Evolutionary conservation across 1,140 invertebrate species (phyloP).

Genomic region (Condylostylus longicornis): DNA sequence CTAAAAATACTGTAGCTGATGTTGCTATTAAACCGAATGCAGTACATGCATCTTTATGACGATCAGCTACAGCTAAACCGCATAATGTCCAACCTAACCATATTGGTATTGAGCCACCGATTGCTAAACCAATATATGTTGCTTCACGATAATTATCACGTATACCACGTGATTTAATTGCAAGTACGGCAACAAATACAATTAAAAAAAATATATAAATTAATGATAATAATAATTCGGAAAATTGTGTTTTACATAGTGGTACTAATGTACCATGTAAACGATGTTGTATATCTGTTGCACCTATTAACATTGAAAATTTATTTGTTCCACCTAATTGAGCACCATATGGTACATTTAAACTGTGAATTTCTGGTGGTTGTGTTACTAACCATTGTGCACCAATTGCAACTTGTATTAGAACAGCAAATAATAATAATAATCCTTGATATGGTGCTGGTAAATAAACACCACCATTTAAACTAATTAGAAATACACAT

Average conservation of each 20-base stretch:
- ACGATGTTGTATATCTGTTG: conserved; percentile 14
- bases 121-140: conserved; percentile 71
- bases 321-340: background rate
- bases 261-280: conserved; percentile 30
- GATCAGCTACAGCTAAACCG: conserved; percentile 55
- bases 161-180: conserved; percentile 69
- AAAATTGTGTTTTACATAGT: conserved; percentile 47
- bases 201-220: conserved; percentile 71
- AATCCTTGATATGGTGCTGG: conserved; percentile 81
- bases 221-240: conserved; percentile 59
- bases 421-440: conserved; percentile 74
- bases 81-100: conserved; percentile 73
- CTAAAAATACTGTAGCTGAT: conserved; percentile 66
- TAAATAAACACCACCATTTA: conserved; percentile 83
- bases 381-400: conserved; percentile 68
- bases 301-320: conserved; percentile 9
- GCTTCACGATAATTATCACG: conserved; percentile 88
- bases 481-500: conserved; percentile 79
- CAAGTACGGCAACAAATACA: conserved; percentile 65
- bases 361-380: conserved; percentile 45
- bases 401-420: conserved; percentile 78
- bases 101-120: conserved; percentile 66
- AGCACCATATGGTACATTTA: conserved; percentile 27
- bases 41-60: conserved; percentile 70
- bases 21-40: conserved; percentile 74